Evolutionary conservation across 2,797 vertebrate genomes (phyloP).

Genomic region (Phataginus tetradactyla): DNA sequence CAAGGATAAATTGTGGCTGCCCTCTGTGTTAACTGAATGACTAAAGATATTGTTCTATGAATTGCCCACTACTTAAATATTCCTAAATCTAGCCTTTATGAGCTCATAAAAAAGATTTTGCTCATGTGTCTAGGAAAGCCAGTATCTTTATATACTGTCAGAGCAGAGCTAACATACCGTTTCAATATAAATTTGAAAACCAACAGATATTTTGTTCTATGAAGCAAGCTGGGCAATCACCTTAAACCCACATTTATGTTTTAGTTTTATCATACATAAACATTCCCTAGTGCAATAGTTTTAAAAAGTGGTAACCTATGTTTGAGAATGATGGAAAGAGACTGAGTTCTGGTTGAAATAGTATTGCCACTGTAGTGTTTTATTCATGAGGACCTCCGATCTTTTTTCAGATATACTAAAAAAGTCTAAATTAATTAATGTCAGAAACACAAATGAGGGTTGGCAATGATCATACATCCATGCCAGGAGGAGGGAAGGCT

Average conservation of each 20-base stretch:
- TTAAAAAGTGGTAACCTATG: constrained; percentile 55
- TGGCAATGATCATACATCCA: not conserved
- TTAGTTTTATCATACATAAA: constrained; percentile 72
- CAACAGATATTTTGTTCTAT: constrained; percentile 74
- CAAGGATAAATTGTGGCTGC: constrained; percentile 70
- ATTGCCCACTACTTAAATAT: constrained; percentile 73
- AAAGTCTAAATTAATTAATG: constrained; percentile 72
- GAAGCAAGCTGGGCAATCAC: constrained; percentile 68
- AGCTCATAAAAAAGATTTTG: constrained; percentile 74
- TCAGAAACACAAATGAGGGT: constrained; percentile 54
- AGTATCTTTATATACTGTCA: constrained; percentile 78
- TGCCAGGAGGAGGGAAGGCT: not conserved
- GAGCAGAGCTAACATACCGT: constrained; percentile 76
- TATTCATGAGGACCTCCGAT: constrained; percentile 60
- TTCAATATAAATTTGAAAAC: constrained; percentile 76
- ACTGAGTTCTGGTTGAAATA: constrained; percentile 61
- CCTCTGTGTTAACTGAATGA: constrained; percentile 64
- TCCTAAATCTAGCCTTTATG: constrained; percentile 73
- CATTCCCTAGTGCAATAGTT: constrained; percentile 65
- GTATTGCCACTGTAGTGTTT: constrained; percentile 46
- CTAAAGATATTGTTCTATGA: constrained; percentile 69
- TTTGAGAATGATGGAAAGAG: constrained; percentile 70
- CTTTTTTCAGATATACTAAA: constrained; percentile 61
- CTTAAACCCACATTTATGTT: constrained; percentile 76
- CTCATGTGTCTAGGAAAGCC: constrained; percentile 68